Base-by-base conservation (phyloP, 1,140 invertebrate species). In the Drosophila nigrodunni region DNA sequence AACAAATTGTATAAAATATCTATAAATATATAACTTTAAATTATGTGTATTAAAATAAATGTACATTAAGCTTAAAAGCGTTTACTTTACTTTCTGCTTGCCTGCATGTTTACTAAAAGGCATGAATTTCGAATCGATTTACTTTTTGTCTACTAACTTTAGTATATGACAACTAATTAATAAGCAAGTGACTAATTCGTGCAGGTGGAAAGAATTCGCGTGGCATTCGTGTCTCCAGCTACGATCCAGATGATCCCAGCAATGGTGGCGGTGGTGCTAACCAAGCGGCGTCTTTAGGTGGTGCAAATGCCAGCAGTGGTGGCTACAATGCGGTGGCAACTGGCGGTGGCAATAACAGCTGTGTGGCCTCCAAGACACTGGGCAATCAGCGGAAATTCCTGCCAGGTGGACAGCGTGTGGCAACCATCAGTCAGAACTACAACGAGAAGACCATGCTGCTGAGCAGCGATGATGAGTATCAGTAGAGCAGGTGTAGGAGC, bases 401-500 rank as follows among this genome's bases (percentile, higher is more conserved):
- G 92, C 94, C 93, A 82, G 94, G 90, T 75, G 94, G 91, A 91
- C 94, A 96, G 81, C 94, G 95, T 21, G 96, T 96, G 30, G 95
- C 96, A 4, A 97, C 96, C 65, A 96, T 97, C 78, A 95, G 95
- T 15, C 95, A 95, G 87, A 96, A 96, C 92, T 98, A 98, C 93
- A 98, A 97, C 93, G 98, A 99, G 93, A 99, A 99, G 93, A 98
- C 98, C 18, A 98, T 98, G 94, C 94, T 99, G 59, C 94, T 99
- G 65, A 98, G 97, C 93, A 98, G 98, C 66, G 98, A 99, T 93
- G 98, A 99, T 93, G 98, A 99, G 93, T 98, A 98, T 93, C 97
- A 98, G 94, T 98, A 94, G 75, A 89, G 50, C 10, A 47, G 25
- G 34, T 44, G 21, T 58, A 73, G 9, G 11, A 39, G 15, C 13